These are phyloP conservation scores for Xylocopa sonorina DNA, from an alignment of 1,140 invertebrate species.

Conservation along the genomic window DNA sequence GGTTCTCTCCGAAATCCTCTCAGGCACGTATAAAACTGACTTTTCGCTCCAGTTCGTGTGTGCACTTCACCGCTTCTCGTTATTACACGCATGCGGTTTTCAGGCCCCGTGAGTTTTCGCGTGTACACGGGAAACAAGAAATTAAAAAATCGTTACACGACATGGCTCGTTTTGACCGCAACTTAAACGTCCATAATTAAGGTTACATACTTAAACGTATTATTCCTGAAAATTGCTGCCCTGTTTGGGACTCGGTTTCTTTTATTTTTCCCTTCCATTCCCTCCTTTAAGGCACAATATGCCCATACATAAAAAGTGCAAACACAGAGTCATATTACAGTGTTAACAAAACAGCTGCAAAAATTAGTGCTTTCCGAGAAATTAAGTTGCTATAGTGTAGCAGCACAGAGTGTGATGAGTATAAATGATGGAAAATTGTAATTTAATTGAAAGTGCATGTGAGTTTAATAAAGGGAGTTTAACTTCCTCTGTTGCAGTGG, in stretches of 20 bases:
- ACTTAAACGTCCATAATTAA: slow-evolving; percentile 7
- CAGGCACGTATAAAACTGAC: neutral
- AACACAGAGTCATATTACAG: too few species aligned
- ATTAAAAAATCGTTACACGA: slow-evolving; percentile 6
- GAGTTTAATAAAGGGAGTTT: neutral
- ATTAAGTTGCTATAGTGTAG: too few species aligned
- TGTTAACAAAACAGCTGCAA: too few species aligned
- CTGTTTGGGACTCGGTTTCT: neutral
- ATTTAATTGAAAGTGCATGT: neutral
- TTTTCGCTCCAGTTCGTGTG: neutral
- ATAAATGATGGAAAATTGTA: neutral
- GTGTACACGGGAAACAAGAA: neutral
- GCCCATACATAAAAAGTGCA: too few species aligned
- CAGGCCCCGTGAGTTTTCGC: neutral
- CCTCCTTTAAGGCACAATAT: too few species aligned
- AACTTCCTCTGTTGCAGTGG: neutral
- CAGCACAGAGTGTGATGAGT: neutral
- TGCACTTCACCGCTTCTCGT: neutral
- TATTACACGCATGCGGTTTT: slow-evolving; percentile 4
- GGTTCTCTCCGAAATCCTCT: neutral
- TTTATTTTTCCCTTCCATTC: neutral
- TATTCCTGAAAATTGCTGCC: slow-evolving; percentile 1
- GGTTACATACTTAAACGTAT: too few species aligned
- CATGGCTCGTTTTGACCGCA: neutral
- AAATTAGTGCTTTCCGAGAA: too few species aligned